Evolutionary conservation across 2,888 invertebrate species (phyloP), one percentile per base, ranked within the genome.

Genomic region (Metellina segmentata): DNA sequence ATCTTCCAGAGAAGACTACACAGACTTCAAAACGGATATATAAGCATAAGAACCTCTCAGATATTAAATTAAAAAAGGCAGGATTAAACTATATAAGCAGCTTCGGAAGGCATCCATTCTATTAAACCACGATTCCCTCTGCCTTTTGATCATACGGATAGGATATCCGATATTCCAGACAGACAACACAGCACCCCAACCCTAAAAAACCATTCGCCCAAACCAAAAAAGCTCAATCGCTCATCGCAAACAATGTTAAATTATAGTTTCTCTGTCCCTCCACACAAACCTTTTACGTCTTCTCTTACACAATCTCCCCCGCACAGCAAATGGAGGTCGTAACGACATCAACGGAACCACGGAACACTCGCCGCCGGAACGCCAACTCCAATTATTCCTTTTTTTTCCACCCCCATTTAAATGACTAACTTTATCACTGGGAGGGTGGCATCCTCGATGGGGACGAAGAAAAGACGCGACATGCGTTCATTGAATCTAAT

Each of bases 401-500:
- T 48, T 53, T 53, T 7, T 72, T 72, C 52, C 52, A n/a, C 78
- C 16, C 34, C 34, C 75, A 11, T 79, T 79, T 61, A 69, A 78
- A 52, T 77, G 83, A 89, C 83, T 77, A 89, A 89, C 89, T 89
- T 83, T 71, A 70, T 89, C 82, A 53, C 71, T n/a, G 52, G 78
- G 34, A 51, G 9, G 77, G 9, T 19, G 9, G 9, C 77, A 51
- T 19, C 77, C 77, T 51, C 77, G 52, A 77, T 77, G 69, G 49
- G 53, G 61, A 19, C 69, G 77, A 51, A 77, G 69, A 34, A 34
- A 49, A 86, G 34, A 53, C 61, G 70, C 52, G 72, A 34, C 34
- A 34, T n/a, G 49, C 61, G 61, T 77, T 85, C 90, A 90, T 85
- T 90, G 90, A 90, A 90, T 81, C 72, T 81, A 85, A 90, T 90